phyloP scores from a whole-genome alignment of 2,797 vertebrate species.

The Hozukius guyotensis region DNA sequence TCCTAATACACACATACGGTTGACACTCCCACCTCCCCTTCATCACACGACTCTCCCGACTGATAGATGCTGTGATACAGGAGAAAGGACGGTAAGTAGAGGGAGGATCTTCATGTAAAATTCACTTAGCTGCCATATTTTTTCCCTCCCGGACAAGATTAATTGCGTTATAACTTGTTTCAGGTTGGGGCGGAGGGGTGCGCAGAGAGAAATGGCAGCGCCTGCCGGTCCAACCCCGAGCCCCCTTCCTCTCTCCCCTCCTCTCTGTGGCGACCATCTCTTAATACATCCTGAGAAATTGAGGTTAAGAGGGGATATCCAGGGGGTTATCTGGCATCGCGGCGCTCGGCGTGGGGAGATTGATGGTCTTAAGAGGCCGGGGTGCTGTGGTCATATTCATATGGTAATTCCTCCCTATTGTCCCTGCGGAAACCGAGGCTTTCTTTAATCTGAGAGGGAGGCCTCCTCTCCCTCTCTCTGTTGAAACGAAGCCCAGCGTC shows the following conservation, averaged over 20 bases:
- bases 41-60: slow-evolving; percentile 26
- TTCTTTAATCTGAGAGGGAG: slow-evolving; percentile 85
- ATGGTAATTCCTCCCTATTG: slow-evolving; percentile 87
- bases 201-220: slow-evolving; percentile 72
- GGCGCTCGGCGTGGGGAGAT: slow-evolving; percentile 82
- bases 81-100: slow-evolving; percentile 69
- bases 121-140: slow-evolving; percentile 88
- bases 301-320: slow-evolving; percentile 91
- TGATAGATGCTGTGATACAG: slow-evolving; percentile 72
- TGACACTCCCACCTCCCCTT: slow-evolving; percentile 56
- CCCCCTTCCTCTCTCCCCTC: slow-evolving; percentile 59
- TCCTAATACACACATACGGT: slow-evolving; percentile 18
- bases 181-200: slow-evolving; percentile 64
- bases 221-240: slow-evolving; percentile 39
- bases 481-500: slow-evolving; percentile 66
- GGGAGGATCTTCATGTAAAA: slow-evolving; percentile 87
- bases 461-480: slow-evolving; percentile 62
- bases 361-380: slow-evolving; percentile 86
- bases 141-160: slow-evolving; percentile 82
- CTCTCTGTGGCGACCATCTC: slow-evolving; percentile 76
- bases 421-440: slow-evolving; percentile 77
- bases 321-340: slow-evolving; percentile 85
- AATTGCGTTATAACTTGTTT: slow-evolving; percentile 87
- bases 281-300: slow-evolving; percentile 90
- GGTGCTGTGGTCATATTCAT: slow-evolving; percentile 85